A percentile compares a stretch with the other conserved stretches of the same genome.
Conservation (phyloP, 2,797 vertebrate genomes). For the Lindbergichthys nudifrons region DNA sequence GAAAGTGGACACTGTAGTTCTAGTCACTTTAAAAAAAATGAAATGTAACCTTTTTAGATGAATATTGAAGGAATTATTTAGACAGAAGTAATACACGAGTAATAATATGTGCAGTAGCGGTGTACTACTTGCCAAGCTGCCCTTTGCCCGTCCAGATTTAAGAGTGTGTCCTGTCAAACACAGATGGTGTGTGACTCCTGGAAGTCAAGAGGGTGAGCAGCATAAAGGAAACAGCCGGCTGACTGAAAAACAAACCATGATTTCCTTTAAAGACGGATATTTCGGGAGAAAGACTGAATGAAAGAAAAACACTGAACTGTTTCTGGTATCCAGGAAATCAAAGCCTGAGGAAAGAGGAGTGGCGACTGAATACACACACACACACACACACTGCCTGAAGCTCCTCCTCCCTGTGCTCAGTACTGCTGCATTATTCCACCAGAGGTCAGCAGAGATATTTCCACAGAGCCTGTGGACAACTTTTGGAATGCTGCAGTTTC, state of each 20-base stretch:
- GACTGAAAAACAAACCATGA: neutral
- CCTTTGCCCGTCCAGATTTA: conserved; percentile 6
- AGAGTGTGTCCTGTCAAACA: conserved; percentile 52
- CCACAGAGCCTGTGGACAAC: neutral
- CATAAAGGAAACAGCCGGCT: neutral
- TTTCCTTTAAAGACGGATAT: neutral
- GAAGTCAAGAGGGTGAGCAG: neutral
- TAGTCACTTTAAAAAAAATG: neutral
- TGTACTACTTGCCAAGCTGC: conserved; percentile 23
- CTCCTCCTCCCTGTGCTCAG: conserved; percentile 3
- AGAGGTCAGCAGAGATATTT: conserved; percentile 64
- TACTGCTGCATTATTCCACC: conserved; percentile 32
- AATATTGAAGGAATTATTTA: neutral
- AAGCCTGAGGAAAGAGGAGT: neutral
- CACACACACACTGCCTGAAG: neutral
- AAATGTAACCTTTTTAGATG: neutral
- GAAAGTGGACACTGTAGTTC: neutral
- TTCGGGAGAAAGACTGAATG: neutral
- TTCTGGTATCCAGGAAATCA: conserved; percentile 37
- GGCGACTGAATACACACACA: neutral
- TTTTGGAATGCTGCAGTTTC: rapidly evolving
- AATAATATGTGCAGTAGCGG: neutral
- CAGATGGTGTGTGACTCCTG: conserved; percentile 44
- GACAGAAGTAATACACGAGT: neutral
- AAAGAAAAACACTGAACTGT: neutral